Evolutionary conservation across 1,140 invertebrate genomes (phyloP).

Genomic region (Aphis gossypii): DNA sequence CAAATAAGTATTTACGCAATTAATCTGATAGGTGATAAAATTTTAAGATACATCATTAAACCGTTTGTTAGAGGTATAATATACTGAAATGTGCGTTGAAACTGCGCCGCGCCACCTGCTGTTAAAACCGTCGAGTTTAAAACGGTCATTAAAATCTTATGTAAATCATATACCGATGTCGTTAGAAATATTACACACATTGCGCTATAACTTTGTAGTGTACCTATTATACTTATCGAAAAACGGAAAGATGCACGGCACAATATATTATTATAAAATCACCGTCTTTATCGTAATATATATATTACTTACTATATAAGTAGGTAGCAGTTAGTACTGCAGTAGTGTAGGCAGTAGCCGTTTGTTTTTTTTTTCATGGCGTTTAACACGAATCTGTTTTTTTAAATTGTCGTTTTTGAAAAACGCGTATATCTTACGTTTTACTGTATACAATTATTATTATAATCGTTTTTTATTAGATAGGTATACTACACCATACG

Average conservation of each 20-base stretch:
- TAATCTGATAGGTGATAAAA: conserved; percentile 49
- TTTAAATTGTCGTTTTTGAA: background rate
- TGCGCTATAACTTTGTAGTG: background rate
- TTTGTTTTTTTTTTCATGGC: background rate
- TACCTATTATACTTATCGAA: background rate
- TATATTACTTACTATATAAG: background rate
- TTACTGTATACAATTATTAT: too few species aligned
- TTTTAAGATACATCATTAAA: conserved; percentile 46
- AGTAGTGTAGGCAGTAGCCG: background rate
- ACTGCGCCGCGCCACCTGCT: conserved; percentile 21
- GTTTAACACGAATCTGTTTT: background rate
- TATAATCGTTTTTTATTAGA: background rate
- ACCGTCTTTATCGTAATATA: background rate
- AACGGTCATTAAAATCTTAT: conserved; percentile 33
- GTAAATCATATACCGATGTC: background rate
- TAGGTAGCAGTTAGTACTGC: background rate
- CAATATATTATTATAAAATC: background rate
- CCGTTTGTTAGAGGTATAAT: background rate
- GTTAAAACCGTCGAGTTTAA: conserved; percentile 19
- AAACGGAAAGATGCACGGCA: background rate
- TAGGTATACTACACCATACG: background rate
- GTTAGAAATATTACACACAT: background rate
- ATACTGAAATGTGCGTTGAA: background rate
- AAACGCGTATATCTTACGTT: too few species aligned
- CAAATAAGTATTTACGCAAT: conserved; percentile 26